Evolutionary conservation across 2,888 invertebrate genomes (phyloP), one percentile per base, ranked within the genome.

Genomic region (Agrotis segetum): DNA sequence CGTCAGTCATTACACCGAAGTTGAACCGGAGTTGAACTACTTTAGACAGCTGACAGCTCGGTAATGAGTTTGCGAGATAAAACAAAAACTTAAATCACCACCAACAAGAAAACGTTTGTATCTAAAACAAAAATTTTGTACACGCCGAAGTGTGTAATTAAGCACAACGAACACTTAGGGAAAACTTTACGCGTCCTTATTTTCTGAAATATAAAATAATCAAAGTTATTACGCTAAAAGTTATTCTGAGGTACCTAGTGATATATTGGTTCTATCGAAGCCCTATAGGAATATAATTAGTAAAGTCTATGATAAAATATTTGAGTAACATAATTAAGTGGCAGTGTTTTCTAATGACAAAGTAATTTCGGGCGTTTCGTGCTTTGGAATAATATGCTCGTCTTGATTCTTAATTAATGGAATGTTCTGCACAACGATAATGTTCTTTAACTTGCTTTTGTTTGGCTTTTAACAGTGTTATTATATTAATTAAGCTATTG

Each of bases 11-110:
- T 91, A 90, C 78, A 87, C 84, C 84, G 68, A 90, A 90, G 87
- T 92, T 87, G 74, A 83, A 80, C 74, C 76, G 17, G 67, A 84
- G 80, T 85, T 84, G 74, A 87, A 87, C 81, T 87, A 88, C 88
- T 89, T 88, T 80, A 85, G 87, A 89, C 90, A 87, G 87, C 92
- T 92, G 93, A 92, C 92, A 92, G 92, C 87, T 92, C 62, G 74
- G 90, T 94, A 93, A 94, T 93, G 91, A 93, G 91, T 93, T 93
- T 88, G 81, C 73, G 72, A 87, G 87, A 84, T 89, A 82, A 90
- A 90, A 90, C 88, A 89, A 89, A 89, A 88, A 88, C 80, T 84
- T 88, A 83, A 71, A 78, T 79, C 68, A 65, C 66, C 61, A 59
- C 60, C 16, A 71, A 56, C 50, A 69, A 62, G 62, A 58, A 66